Base-by-base conservation (phyloP, 2,888 invertebrate genomes). In the Volucella bombylans region DNA sequence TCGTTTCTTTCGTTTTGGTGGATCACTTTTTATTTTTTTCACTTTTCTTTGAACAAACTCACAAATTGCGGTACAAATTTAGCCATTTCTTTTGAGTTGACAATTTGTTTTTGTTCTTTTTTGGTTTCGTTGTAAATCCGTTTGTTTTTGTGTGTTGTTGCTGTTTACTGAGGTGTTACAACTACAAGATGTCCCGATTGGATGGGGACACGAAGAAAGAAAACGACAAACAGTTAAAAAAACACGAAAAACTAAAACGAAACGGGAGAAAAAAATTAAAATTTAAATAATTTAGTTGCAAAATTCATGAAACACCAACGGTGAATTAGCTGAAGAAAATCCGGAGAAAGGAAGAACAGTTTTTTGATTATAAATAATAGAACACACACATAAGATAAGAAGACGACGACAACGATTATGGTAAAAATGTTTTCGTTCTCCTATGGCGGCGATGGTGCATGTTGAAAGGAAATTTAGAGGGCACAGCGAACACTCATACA, bases 391-490 rank as follows among this genome's bases (percentile, higher is more conserved):
- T 6, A n/a, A 31, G 31, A 31, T 6, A 6, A 31, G 31, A 31
- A 4, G 12, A 59, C 15, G 14, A 57, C 43, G 23, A 43, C n/a
- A 10, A 23, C 4, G n/a, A 15, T 2, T 18, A 8, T 18, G 45
- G 10, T 38, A 52, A 38, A 57, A 49, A 49, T 18, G 49, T 23
- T 50, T 72, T 18, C 57, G 14, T 18, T 43, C 50, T 67, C 71
- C 43, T 67, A 49, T 50, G 71, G 54, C 61, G 71, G 52, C 10
- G 55, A 62, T 62, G 50, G 57, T 12, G 12, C 4, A 31, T 38
- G 68, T 49, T 1, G 15, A 59, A 43, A 72, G 65, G 23, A 72
- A 72, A 65, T 57, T 59, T 72, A 59, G 65, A 79, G 72, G 72
- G 72, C 72, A 72, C 45, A 14, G 8, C 39, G 18, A 54, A 65